These are phyloP conservation scores for Salminus brasiliensis DNA, from an alignment of 2,113 vertebrate species.

Conservation along the genomic window DNA sequence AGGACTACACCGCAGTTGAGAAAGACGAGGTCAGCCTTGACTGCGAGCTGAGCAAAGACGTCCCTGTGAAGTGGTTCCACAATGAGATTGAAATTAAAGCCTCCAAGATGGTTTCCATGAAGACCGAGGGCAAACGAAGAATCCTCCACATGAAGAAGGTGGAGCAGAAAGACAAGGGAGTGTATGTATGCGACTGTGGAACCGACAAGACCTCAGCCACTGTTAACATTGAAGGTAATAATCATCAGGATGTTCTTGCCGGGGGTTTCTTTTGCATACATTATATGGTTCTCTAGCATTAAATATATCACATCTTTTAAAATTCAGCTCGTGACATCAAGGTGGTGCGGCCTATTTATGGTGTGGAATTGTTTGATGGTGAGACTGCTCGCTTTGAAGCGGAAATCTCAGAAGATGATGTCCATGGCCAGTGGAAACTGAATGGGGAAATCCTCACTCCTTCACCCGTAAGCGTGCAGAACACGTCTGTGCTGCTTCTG, in stretches of 20 bases:
- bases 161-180: slow-evolving; percentile 82
- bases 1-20: slow-evolving; percentile 90
- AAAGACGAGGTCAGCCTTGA: slow-evolving; percentile 89
- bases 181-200: slow-evolving; percentile 91
- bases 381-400: slow-evolving; percentile 97
- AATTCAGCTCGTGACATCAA: slow-evolving; percentile 90
- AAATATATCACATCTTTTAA: not conserved
- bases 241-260: too few species aligned
- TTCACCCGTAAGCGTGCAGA: slow-evolving; percentile 81
- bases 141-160: slow-evolving; percentile 88
- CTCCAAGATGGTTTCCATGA: slow-evolving; percentile 86
- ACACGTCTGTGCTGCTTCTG: not conserved
- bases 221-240: slow-evolving; percentile 87
- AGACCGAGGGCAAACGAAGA: slow-evolving; percentile 82
- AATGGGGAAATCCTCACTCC: slow-evolving; percentile 86
- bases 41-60: slow-evolving; percentile 96
- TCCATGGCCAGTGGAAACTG: slow-evolving; percentile 91
- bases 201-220: slow-evolving; percentile 88
- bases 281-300: too few species aligned
- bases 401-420: slow-evolving; percentile 93
- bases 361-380: slow-evolving; percentile 93
- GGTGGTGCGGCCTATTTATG: slow-evolving; percentile 89
- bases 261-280: too few species aligned
- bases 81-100: slow-evolving; percentile 86
- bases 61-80: slow-evolving; percentile 92